phyloP scores from a whole-genome alignment of 2,113 vertebrate species.

The Vulpes ferrilata region DNA sequence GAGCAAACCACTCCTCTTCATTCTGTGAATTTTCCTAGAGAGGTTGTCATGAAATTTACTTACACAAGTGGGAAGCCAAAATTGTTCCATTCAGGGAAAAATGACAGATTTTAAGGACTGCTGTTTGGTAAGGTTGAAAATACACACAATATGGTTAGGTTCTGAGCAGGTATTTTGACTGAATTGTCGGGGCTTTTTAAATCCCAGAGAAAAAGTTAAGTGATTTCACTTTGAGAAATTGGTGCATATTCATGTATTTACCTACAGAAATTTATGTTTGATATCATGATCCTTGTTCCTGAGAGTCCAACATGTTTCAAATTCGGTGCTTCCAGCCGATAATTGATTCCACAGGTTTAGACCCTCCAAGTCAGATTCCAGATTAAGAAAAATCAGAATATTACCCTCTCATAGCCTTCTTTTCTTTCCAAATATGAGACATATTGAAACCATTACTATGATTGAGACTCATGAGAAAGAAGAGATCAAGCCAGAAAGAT shows the following conservation, averaged over 20 bases:
- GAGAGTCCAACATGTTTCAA: neutral
- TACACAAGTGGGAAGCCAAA: conserved; percentile 61
- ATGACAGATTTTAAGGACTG: conserved; percentile 59
- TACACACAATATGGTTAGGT: neutral
- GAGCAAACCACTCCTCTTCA: neutral
- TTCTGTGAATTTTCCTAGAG: conserved; percentile 73
- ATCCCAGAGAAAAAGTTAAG: neutral
- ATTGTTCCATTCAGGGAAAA: conserved; percentile 27
- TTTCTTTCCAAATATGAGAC: conserved; percentile 10
- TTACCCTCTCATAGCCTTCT: neutral
- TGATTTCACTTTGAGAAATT: conserved; percentile 11
- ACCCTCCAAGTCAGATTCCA: neutral
- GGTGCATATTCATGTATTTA: neutral
- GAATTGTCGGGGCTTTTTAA: neutral
- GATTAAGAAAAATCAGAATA: conserved; percentile 13
- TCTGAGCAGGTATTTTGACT: conserved; percentile 21
- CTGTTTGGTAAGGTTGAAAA: conserved; percentile 11
- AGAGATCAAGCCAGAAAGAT: neutral
- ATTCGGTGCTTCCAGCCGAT: neutral
- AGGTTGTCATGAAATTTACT: conserved; percentile 65
- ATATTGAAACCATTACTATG: neutral
- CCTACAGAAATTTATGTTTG: neutral
- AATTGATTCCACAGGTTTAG: neutral
- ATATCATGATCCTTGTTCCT: neutral
- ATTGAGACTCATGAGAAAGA: neutral